Percentiles rank a stretch among this genome's conserved stretches.
Conservation (phyloP, 2,797 vertebrate genomes). For the Diplodus sargus region DNA sequence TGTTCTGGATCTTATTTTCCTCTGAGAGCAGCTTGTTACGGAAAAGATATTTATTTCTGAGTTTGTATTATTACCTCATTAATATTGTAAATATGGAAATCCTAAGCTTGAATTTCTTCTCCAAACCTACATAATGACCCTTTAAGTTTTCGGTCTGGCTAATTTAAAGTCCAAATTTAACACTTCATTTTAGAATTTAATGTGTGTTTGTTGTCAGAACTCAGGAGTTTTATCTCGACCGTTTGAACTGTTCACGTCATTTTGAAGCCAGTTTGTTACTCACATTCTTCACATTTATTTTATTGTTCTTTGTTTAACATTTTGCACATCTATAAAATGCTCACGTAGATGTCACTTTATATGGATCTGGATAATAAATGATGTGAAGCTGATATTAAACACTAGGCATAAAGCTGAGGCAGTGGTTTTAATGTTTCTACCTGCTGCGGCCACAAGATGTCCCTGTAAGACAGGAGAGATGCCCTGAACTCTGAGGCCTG, state of each 20-base stretch:
- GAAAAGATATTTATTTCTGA: no score
- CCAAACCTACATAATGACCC: no score
- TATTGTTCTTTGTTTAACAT: neutral
- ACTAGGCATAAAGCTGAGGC: neutral
- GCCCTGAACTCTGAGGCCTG: neutral
- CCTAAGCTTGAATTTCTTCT: no score
- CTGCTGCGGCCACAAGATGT: constrained; percentile 64
- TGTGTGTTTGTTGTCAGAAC: no score
- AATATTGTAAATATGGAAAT: no score
- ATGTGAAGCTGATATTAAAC: neutral
- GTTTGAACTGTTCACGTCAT: neutral
- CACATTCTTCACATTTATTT: neutral
- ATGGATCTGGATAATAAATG: neutral
- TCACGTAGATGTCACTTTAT: neutral
- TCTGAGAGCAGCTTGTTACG: no score
- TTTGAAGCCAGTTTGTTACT: neutral
- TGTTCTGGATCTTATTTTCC: no score
- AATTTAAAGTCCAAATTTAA: no score
- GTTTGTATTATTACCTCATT: no score
- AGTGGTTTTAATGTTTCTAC: neutral
- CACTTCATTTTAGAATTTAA: no score
- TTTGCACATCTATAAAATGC: neutral
- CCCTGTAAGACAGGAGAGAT: constrained; percentile 41
- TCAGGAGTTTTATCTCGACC: no score
- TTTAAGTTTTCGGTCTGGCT: no score